A percentile compares a stretch with the other conserved stretches of the same genome.
Conservation (phyloP, 1,140 invertebrate genomes). For the Scaptomyza pallida region DNA sequence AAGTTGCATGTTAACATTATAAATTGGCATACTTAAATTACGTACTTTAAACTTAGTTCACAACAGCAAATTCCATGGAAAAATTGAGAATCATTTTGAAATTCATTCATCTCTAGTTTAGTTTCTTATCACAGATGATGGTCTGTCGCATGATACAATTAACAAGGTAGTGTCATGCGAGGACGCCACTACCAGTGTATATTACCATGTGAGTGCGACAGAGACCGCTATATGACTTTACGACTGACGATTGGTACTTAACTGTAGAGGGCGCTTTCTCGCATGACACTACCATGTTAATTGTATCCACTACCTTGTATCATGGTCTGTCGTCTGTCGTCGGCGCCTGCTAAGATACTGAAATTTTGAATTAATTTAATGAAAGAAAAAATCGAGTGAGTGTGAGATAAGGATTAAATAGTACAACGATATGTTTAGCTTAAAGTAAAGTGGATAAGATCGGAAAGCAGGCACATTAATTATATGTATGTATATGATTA, state of each 20-base stretch:
- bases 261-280: too few relatives aligned
- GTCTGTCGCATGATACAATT: too few relatives aligned
- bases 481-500: conserved; percentile 38
- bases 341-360: conserved; percentile 51
- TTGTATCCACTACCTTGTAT: too few relatives aligned
- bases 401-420: conserved; percentile 25
- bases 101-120: conserved; percentile 35
- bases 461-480: conserved; percentile 61
- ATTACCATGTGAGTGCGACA: too few relatives aligned
- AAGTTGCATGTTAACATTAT: conserved; percentile 42
- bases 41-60: conserved; percentile 37
- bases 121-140: conserved; percentile 67
- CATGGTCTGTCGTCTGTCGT: conserved; percentile 43
- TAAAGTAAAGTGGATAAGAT: conserved; percentile 38
- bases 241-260: too few relatives aligned
- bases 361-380: conserved; percentile 54
- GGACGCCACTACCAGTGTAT: too few relatives aligned
- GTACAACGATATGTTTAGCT: conserved; percentile 49
- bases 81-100: conserved; percentile 46
- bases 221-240: too few relatives aligned
- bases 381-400: not conserved
- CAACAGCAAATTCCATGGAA: conserved; percentile 52
- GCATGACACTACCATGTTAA: too few relatives aligned
- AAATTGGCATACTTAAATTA: conserved; percentile 20
- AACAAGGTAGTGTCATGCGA: too few relatives aligned